Evolutionary conservation across 2,113 vertebrate genomes (phyloP).

Genomic region (Nestor notabilis): DNA sequence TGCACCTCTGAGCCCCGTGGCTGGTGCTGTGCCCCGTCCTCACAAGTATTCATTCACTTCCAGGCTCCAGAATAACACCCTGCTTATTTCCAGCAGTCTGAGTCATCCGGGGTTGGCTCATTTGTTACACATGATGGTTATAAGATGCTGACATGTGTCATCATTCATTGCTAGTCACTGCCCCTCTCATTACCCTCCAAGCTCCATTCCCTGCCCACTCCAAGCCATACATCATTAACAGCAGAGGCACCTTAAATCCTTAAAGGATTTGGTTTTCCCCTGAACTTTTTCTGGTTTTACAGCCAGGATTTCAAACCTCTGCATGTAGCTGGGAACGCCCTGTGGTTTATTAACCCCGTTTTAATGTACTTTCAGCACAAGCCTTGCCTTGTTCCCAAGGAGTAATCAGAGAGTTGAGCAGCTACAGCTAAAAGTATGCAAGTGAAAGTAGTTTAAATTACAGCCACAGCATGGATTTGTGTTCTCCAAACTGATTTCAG

Average conservation of each 20-base stretch:
- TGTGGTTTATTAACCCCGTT: neutral
- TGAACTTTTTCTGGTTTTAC: neutral
- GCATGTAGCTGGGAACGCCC: neutral
- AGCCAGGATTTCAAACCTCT: neutral
- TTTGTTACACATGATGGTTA: neutral
- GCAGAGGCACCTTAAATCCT: neutral
- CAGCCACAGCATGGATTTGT: neutral
- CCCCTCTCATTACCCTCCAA: neutral
- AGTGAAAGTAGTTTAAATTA: neutral
- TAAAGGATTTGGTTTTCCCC: neutral
- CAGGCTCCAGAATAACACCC: neutral
- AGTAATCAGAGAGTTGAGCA: neutral
- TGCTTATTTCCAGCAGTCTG: neutral
- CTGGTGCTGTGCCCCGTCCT: neutral
- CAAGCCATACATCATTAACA: neutral
- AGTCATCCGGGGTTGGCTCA: neutral
- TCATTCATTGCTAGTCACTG: neutral
- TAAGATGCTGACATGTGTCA: neutral
- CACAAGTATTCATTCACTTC: fast-evolving
- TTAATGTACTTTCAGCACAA: neutral
- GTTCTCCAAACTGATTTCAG: neutral
- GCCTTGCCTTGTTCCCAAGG: neutral
- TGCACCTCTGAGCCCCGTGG: neutral
- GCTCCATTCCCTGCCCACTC: neutral
- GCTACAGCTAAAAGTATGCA: neutral